Base-by-base conservation (phyloP, 2,888 invertebrate species). In the Pasiphila rectangulata region DNA sequence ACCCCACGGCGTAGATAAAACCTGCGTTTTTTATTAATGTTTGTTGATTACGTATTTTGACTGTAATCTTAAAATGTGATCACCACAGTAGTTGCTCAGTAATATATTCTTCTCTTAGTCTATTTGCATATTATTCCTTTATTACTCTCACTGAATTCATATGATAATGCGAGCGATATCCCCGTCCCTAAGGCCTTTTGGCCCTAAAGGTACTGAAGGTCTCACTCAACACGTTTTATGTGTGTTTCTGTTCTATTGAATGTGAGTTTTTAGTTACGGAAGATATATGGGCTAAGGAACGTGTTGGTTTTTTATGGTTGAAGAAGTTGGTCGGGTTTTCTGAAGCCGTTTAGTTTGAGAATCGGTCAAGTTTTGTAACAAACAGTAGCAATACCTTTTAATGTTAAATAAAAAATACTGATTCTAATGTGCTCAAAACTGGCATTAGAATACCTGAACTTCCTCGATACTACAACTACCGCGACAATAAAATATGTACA, bases 101-200 rank as follows among this genome's bases (percentile, higher is more conserved):
- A 0, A 24, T 13, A n/a, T n/a, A n/a, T 46, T 43, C 19, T 15
- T 38, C 6, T 19, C 19, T 12, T 3, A 9, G 3, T 48, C 61
- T 67, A 83, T 83, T 83, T 81, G 80, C 83, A 83, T 83, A 82
- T 83, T 84, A 84, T 83, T 77, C 79, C 75, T 83, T 83, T 83
- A 83, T 82, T 75, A 79, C 77, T 60, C 67, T 68, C 69, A 64
- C 71, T 66, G 79, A 79, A 83, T 82, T 83, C 81, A 79, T 81
- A 81, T 82, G 83, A 61, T 80, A 83, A 83, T 82, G 67, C 66
- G 64, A 60, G 59, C 64, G 68, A 74, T 77, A 76, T 78, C 75
- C 72, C 65, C 66, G 69, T 70, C 78, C 79, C 75, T 32, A 9
- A 48, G 75, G 78, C 63, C 64, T 68, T 67, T 68, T 61, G 70